These are phyloP conservation scores for Masnerella sp. DNA, from an alignment of 2,888 invertebrate genomes.

Conservation along the genomic window DNA sequence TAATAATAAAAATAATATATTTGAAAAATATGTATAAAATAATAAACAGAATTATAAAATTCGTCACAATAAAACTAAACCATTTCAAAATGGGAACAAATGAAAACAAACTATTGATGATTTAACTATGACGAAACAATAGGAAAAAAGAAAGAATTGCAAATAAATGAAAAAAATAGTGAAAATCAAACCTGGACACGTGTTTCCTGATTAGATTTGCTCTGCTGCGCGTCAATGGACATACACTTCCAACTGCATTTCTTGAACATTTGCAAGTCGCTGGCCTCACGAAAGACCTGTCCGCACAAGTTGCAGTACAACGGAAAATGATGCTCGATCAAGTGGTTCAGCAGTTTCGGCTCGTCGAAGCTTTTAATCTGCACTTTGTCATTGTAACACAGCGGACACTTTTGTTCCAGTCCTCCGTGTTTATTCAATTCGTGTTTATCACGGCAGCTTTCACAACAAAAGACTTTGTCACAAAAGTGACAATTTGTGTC, in stretches of 20 bases:
- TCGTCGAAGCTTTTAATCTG: slow-evolving; percentile 64
- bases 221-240: neutral
- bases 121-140: too few species aligned
- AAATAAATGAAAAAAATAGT: too few species aligned
- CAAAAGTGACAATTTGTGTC: slow-evolving; percentile 68
- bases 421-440: slow-evolving; percentile 66
- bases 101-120: too few species aligned
- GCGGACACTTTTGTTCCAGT: slow-evolving; percentile 65
- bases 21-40: too few species aligned
- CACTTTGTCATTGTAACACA: slow-evolving; percentile 66
- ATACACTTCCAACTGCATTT: slow-evolving; percentile 50
- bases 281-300: slow-evolving; percentile 61
- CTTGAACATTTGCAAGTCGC: slow-evolving; percentile 63
- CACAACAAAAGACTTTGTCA: slow-evolving; percentile 71
- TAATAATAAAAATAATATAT: too few species aligned
- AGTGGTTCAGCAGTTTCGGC: slow-evolving; percentile 65
- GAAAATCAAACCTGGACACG: slow-evolving; percentile 29
- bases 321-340: slow-evolving; percentile 69
- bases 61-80: too few species aligned
- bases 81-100: too few species aligned
- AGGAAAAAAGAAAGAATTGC: too few species aligned
- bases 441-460: slow-evolving; percentile 67
- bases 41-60: too few species aligned
- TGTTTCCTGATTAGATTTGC: slow-evolving; percentile 46
- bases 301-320: slow-evolving; percentile 69